A percentile compares a stretch with the other conserved stretches of the same genome.
phyloP scores from a whole-genome alignment of 2,797 vertebrate genomes.

The Cuculus canorus region DNA sequence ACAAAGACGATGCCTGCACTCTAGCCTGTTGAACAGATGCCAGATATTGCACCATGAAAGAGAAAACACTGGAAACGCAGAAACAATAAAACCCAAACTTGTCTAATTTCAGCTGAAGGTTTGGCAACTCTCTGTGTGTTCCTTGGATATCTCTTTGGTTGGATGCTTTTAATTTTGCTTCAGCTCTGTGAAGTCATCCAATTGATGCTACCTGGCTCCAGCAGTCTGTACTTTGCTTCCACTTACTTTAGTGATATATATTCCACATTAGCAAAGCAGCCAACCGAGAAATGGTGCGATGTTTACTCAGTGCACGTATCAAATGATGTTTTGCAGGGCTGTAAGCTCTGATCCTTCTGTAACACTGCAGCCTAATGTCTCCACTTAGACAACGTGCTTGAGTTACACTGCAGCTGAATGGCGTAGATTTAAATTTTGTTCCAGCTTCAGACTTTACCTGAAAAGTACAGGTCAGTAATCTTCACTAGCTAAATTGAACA shows the following conservation, averaged over 20 bases:
- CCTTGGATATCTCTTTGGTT: conserved; percentile 5
- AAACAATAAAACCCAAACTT: background rate
- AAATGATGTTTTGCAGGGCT: background rate
- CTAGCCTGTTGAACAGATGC: background rate
- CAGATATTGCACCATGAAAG: background rate
- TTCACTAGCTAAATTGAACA: background rate
- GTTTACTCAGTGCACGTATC: background rate
- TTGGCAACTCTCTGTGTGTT: background rate
- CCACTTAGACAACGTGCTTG: background rate
- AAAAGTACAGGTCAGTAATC: background rate
- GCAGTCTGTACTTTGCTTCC: conserved; percentile 17
- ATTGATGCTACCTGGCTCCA: conserved; percentile 13
- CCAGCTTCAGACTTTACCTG: background rate
- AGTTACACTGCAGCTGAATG: background rate
- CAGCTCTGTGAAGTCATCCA: conserved; percentile 6
- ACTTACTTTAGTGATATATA: background rate
- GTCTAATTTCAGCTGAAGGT: background rate
- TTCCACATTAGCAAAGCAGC: background rate
- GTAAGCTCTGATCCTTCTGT: conserved; percentile 11
- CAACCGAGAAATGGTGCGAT: background rate
- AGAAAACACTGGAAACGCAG: background rate
- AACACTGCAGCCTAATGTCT: background rate
- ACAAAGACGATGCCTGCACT: background rate
- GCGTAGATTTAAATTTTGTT: conserved; percentile 19
- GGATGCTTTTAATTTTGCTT: conserved; percentile 28